These are phyloP conservation scores for Lates japonicus DNA, from an alignment of 2,797 vertebrate species.

Conservation along the genomic window DNA sequence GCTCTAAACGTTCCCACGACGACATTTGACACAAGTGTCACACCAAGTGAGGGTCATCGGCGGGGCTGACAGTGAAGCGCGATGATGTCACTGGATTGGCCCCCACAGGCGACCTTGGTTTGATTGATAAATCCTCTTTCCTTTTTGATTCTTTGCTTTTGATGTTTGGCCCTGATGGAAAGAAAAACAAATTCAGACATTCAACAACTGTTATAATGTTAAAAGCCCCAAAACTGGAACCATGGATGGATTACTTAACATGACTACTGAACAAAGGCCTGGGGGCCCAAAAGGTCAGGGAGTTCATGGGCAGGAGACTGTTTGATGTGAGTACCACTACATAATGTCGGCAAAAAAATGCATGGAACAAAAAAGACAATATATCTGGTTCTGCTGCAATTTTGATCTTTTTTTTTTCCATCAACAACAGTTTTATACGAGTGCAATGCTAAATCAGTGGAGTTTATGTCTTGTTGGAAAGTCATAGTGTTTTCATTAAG, in stretches of 20 bases:
- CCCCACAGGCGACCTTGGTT: conserved; percentile 81
- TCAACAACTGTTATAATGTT: not conserved
- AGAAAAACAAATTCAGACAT: conserved; percentile 37
- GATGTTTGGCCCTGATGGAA: conserved; percentile 83
- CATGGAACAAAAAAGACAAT: too few relatives aligned
- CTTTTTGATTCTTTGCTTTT: conserved; percentile 90
- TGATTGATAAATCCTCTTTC: conserved; percentile 90
- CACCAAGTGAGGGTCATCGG: conserved; percentile 90
- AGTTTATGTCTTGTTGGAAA: not conserved
- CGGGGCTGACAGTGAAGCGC: conserved; percentile 95
- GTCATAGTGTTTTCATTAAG: not conserved
- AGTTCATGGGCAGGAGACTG: not conserved
- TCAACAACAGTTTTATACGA: not conserved
- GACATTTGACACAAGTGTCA: conserved; percentile 65
- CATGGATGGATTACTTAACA: not conserved
- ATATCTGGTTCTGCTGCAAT: not conserved
- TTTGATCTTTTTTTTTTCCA: not conserved
- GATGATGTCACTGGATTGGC: conserved; percentile 87
- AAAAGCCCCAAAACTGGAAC: conserved; percentile 3
- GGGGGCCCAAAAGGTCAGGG: not conserved
- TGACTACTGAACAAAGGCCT: not conserved
- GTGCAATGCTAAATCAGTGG: not conserved
- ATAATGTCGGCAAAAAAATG: too few relatives aligned
- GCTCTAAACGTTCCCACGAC: conserved; percentile 62
- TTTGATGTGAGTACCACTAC: not conserved